These are phyloP conservation scores for Drosophila aff. DNA, from an alignment of 1,140 invertebrate species.

Conservation along the genomic window DNA sequence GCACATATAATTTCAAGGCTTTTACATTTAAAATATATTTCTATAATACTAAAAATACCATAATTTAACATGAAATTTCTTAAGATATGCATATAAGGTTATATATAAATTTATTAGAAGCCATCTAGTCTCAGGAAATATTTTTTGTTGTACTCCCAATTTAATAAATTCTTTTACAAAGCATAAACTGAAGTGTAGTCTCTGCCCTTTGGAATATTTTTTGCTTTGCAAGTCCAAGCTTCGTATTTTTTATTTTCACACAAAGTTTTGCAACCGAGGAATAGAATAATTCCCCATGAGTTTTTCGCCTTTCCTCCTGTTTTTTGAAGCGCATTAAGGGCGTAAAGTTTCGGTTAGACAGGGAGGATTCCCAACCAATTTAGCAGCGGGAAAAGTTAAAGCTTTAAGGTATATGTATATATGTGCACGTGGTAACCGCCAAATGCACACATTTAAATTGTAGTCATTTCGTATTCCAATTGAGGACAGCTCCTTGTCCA, in stretches of 20 bases:
- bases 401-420: constrained; percentile 8
- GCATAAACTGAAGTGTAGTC: background rate
- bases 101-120: too few relatives aligned
- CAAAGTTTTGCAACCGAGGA: constrained; percentile 46
- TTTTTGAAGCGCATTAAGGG: constrained; percentile 56
- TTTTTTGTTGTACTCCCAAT: background rate
- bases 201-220: background rate
- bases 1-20: background rate
- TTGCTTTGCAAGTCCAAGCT: background rate
- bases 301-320: constrained; percentile 6
- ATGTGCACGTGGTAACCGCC: background rate
- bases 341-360: constrained; percentile 30
- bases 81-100: too few relatives aligned
- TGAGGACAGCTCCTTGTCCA: constrained; percentile 33
- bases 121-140: background rate
- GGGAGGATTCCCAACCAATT: constrained; percentile 10
- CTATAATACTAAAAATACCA: background rate
- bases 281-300: constrained; percentile 31
- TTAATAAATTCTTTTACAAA: background rate
- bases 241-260: constrained; percentile 41
- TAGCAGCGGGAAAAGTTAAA: constrained; percentile 15
- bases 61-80: background rate
- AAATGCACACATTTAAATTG: constrained; percentile 45
- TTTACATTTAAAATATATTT: background rate
- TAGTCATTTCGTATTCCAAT: constrained; percentile 61